Evolutionary conservation across 1,140 invertebrate species (phyloP).

Genomic region (Heliconius himera): DNA sequence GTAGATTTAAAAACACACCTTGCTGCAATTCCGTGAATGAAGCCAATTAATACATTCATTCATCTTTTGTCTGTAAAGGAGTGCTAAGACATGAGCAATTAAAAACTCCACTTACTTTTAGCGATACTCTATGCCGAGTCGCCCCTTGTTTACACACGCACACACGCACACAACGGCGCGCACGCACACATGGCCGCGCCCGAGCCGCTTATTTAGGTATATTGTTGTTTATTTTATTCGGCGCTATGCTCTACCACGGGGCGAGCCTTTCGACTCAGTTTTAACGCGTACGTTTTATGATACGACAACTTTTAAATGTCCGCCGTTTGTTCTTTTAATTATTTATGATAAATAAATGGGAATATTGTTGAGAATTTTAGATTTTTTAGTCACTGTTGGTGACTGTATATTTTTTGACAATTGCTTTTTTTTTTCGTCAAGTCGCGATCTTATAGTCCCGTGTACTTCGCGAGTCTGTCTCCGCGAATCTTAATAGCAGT

Average conservation of each 20-base stretch:
- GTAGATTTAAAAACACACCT: too few relatives aligned
- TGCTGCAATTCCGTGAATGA: too few relatives aligned
- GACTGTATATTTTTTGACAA: slow-evolving; percentile 27
- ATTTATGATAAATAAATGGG: neutral
- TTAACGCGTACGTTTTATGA: slow-evolving; percentile 81
- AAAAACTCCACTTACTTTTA: slow-evolving; percentile 22
- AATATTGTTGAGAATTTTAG: neutral
- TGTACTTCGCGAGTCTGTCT: slow-evolving; percentile 65
- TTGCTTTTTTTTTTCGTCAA: slow-evolving; percentile 55
- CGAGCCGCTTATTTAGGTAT: slow-evolving; percentile 81
- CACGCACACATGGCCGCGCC: slow-evolving; percentile 75
- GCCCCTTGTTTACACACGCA: slow-evolving; percentile 81
- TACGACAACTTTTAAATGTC: slow-evolving; percentile 69
- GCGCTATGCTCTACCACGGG: slow-evolving; percentile 80
- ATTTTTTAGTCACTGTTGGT: neutral
- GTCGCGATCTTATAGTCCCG: slow-evolving; percentile 50
- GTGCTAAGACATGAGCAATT: slow-evolving; percentile 32
- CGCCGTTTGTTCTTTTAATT: neutral
- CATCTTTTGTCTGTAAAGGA: slow-evolving; percentile 16
- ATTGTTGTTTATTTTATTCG: slow-evolving; percentile 83
- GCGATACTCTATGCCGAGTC: slow-evolving; percentile 46
- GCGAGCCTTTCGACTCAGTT: slow-evolving; percentile 82
- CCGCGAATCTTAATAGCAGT: slow-evolving; percentile 78
- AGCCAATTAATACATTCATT: too few relatives aligned
- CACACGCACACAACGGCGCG: slow-evolving; percentile 73